Evolutionary conservation across 1,140 invertebrate genomes (phyloP), one percentile per base, ranked within the genome.

Genomic region (Penaeus chinensis): DNA sequence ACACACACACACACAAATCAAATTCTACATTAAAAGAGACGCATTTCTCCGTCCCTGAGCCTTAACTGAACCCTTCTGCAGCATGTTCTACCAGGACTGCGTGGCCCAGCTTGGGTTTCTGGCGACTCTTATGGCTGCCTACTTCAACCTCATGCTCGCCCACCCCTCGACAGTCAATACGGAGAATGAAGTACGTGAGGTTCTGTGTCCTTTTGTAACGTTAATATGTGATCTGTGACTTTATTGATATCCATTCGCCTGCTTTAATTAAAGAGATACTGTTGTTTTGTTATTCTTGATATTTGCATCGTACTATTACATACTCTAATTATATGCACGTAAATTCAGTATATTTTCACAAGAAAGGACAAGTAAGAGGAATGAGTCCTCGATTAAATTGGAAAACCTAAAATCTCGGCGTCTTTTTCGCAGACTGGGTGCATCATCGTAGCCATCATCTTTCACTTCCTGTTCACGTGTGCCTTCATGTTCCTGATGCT

Each of bases 21-120:
- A 37, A 3, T 37, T 37, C 37, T 37, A 37, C 37, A 37, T 5
- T 2, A 37, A 37, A 37, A 37, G 37, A 37, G 37, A 37, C 37
- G 37, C 37, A 11, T 54, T 10, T 54, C 47, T 54, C 13, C 47
- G 47, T 0, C 47, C 3, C 18, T 27, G 24, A 8, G 18, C 13
- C n/a, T 47, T 4, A 22, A n/a, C 63, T 27, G 20, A 77, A 54
- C 22, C 63, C 10, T 79, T 71, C 24, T 27, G 4, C 74, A 90
- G 89, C 63, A 90, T 90, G 89, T 90, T 90, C 84, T 90, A 90
- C 84, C 89, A 90, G 82, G 89, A 90, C 87, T 90, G 89, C 27
- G 85, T 90, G 71, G 89, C 89, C 13, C 89, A 90, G 74, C 81
- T 90, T 24, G 89, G 87, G 10, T 90, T 90, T 76, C 63, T 88